phyloP scores from a whole-genome alignment of 2,113 vertebrate genomes.

The Naja naja region DNA sequence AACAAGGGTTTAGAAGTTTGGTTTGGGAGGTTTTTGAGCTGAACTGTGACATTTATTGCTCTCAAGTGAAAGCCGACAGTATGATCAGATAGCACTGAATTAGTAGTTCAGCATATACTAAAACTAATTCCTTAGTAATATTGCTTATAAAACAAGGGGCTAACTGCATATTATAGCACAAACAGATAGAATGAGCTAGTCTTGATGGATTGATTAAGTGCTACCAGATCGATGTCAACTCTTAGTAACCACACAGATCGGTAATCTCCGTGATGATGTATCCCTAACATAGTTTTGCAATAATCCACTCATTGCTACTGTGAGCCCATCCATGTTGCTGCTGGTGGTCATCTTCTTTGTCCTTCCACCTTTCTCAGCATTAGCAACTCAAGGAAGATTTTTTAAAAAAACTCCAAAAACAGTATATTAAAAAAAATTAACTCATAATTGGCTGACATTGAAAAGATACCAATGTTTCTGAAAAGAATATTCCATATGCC shows the following conservation, averaged over 20 bases:
- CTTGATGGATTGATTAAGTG: background rate
- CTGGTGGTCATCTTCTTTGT: background rate
- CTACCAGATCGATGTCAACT: background rate
- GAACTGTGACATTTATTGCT: background rate
- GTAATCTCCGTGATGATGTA: background rate
- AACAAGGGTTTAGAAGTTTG: accelerated
- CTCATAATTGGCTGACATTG: background rate
- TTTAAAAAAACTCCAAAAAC: background rate
- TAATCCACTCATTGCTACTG: background rate
- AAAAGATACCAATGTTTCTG: background rate
- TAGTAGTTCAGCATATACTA: background rate
- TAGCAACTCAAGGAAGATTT: background rate
- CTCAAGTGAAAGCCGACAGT: background rate
- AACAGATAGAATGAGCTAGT: background rate
- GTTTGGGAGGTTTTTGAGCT: background rate
- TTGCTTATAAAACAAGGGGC: background rate
- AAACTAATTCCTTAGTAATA: background rate
- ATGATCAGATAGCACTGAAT: background rate
- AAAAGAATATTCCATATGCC: background rate
- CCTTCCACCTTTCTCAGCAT: background rate
- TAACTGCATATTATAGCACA: background rate
- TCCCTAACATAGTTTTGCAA: background rate
- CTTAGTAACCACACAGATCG: background rate
- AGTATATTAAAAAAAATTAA: background rate
- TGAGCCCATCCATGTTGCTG: background rate